Base-by-base conservation (phyloP, 2,888 invertebrate genomes). In the Dicyrtomina minuta region DNA sequence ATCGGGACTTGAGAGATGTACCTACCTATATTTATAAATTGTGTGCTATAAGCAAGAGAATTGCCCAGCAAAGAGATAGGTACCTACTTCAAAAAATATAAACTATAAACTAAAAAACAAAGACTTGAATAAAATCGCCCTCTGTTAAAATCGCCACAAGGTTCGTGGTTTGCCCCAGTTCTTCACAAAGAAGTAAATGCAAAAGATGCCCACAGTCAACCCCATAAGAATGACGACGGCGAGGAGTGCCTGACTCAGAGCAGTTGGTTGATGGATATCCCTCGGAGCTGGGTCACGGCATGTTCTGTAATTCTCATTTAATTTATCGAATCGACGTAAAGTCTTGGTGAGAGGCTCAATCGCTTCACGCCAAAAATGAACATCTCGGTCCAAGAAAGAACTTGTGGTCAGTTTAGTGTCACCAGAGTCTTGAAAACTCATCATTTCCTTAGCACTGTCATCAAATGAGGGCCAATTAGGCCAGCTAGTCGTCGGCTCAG, bases 321-420 rank as follows among this genome's bases (percentile, higher is more conserved):
- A 13, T 1, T 55, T 41, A 10, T 43, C 15, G 17, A 49, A 20
- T 15, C 46, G n/a, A 5, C n/a, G 20, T n/a, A 56, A 44, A 3
- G 56, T 46, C 2, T 44, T 12, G 17, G 58, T 24, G 8, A 66
- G 26, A 6, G 66, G 66, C 3, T 46, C 8, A 17, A 66, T 56
- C 17, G 44, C 26, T 17, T 44, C 24, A 6, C 60, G 26, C 75
- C 75, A 75, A 58, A 75, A 75, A 44, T 71, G 64, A 27, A 74
- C 58, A 22, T 74, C 73, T 20, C 65, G 66, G 17, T 70, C 65
- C 17, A 73, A 51, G 44, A 49, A 70, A 1, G n/a, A n/a, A n/a
- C n/a, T n/a, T 67, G 44, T 2, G 73, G 64, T 0, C 67, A 68
- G 15, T 43, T 56, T 0, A 46, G 10, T 1, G 27, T 20, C 20